Evolutionary conservation across 2,888 invertebrate species (phyloP).

Genomic region (Ashinkailepas kermadecensis): DNA sequence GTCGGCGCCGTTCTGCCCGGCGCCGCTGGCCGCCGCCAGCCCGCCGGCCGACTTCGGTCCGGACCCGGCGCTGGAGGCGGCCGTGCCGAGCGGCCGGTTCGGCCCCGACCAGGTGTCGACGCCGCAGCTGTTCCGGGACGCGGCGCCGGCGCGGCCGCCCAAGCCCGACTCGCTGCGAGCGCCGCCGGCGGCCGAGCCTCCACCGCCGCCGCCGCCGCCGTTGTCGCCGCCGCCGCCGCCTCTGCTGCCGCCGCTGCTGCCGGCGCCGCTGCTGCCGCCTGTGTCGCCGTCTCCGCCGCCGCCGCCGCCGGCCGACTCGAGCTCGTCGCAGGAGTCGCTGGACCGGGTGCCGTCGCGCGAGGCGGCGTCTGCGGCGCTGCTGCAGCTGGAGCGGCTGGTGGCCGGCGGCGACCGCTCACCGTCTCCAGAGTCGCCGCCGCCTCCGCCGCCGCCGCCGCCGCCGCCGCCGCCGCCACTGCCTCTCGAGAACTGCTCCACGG

Average conservation of each 20-base stretch:
- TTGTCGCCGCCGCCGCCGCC: conserved; percentile 37
- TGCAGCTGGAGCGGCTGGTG: conserved; percentile 56
- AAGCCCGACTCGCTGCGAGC: conserved; percentile 31
- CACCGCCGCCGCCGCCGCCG: conserved; percentile 39
- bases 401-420: conserved; percentile 52
- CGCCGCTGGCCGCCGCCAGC: too few species aligned
- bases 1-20: background rate
- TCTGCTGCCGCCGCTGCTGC: conserved; percentile 37
- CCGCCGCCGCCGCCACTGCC: background rate
- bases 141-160: conserved; percentile 6
- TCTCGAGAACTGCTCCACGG: too few species aligned
- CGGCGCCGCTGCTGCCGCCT: conserved; percentile 36
- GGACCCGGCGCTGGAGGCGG: background rate
- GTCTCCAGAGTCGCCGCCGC: conserved; percentile 46
- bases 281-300: conserved; percentile 33
- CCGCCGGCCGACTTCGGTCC: background rate
- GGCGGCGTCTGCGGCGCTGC: conserved; percentile 47
- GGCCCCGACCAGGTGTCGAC: background rate
- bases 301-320: background rate
- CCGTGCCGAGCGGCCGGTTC: background rate
- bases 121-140: background rate
- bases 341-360: conserved; percentile 31
- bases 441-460: conserved; percentile 50
- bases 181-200: conserved; percentile 41
- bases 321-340: conserved; percentile 31